Base-by-base conservation (phyloP, 2,888 invertebrate species). In the Rhorus exstirpatorius region DNA sequence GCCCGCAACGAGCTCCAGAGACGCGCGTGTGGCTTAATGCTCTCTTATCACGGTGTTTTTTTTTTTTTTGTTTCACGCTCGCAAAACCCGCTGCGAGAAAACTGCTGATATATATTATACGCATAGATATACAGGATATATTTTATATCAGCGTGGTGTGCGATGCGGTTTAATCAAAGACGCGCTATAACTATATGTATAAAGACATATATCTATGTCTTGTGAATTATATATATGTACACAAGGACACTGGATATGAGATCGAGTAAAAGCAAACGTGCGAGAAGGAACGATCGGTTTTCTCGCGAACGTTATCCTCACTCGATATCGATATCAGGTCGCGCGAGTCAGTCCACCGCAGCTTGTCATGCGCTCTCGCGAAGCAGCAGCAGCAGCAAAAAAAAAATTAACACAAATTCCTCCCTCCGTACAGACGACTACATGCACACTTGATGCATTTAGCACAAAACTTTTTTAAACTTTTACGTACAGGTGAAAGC, bases 1-100 rank as follows among this genome's bases (percentile, higher is more conserved):
- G 86, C n/a, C 86, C 86, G 58, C 67, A 51, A 53, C 68, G 38
- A 53, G 70, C 72, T 49, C 46, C 17, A 35, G 51, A 68, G 51
- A 41, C n/a, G n/a, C 41, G 63, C 74, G 38, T 53, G 67, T 72
- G 75, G 72, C 46, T 71, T 35, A 21, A 26, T 49, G 60, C 44
- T 74, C 46, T 78, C 78, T 79, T 83, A 78, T 75, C 78, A 44
- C 21, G 49, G 41, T 74, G n/a, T n/a, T n/a, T n/a, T n/a, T n/a
- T n/a, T n/a, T n/a, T n/a, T n/a, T n/a, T n/a, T n/a, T n/a, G n/a
- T 71, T 79, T 55, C 77, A 35, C 55, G 51, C 74, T 61, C 38
- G 63, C 49, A 61, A 19, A 53, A 51, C 61, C 21, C 35, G 24
- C 26, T 14, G 24, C 55, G 41, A 55, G 46, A 49, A 17, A 38